Evolutionary conservation across 2,888 invertebrate genomes (phyloP).

Genomic region (Acrocyrtus sp.): DNA sequence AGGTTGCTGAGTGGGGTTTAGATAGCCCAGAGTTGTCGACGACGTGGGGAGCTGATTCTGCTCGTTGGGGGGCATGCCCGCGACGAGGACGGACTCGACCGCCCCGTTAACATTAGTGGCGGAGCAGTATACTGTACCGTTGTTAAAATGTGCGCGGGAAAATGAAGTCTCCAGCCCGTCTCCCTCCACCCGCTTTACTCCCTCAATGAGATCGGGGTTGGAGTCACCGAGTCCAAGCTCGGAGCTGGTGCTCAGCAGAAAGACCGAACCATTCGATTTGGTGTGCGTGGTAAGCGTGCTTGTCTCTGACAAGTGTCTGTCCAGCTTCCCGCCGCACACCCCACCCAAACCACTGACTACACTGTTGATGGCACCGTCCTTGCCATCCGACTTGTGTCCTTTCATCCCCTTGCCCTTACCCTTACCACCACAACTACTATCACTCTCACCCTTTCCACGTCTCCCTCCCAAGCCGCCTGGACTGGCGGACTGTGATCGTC

Average conservation of each 20-base stretch:
- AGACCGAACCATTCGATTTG: conserved; percentile 63
- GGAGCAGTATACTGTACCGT: conserved; percentile 52
- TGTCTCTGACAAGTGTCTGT: conserved; percentile 61
- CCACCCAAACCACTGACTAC: conserved; percentile 51
- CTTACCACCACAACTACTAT: conserved; percentile 37
- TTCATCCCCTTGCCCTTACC: conserved; percentile 32
- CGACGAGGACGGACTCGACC: conserved; percentile 36
- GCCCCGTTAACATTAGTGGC: conserved; percentile 33
- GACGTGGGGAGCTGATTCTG: conserved; percentile 35
- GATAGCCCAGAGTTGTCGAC: conserved; percentile 26
- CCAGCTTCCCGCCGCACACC: conserved; percentile 58
- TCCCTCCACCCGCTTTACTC: conserved; percentile 61
- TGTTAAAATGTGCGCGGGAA: conserved; percentile 53
- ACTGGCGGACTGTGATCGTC: conserved; percentile 35
- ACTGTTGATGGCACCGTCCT: conserved; percentile 50
- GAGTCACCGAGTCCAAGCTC: conserved; percentile 62
- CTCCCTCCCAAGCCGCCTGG: conserved; percentile 32
- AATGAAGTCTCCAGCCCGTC: conserved; percentile 60
- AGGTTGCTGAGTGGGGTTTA: conserved; percentile 38
- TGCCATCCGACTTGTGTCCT: conserved; percentile 34
- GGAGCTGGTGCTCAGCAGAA: conserved; percentile 62
- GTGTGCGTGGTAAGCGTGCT: conserved; percentile 62
- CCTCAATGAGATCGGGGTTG: conserved; percentile 63
- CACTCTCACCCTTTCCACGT: conserved; percentile 46
- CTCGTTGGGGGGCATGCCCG: conserved; percentile 18